Base-by-base conservation (phyloP, 2,113 vertebrate species). In the Mohoua ochrocephala region DNA sequence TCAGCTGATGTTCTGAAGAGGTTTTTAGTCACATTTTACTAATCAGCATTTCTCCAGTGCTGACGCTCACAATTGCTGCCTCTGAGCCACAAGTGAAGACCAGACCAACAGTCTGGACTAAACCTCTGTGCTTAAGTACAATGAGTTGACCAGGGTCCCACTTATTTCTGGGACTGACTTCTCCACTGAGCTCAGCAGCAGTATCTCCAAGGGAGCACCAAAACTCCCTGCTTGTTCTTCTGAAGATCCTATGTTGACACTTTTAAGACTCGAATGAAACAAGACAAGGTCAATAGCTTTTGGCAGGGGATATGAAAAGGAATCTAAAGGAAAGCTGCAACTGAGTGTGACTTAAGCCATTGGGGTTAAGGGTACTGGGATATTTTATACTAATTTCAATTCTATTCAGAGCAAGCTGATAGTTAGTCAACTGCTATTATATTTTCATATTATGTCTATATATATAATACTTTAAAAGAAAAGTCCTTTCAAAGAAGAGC, bases 131-230 rank as follows among this genome's bases (percentile, higher is more conserved):
- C 28, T 67, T 54, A 63, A 70, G 28, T 19, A 21, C 10, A 44
- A 8, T 0, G 3, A 5, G 2, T 26, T 53, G 19, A 17, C n/a
- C 31, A 44, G 35, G 21, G 8, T 9, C 22, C 3, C 18, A 5
- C 17, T 84, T 10, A 30, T 39, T 82, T 67, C 73, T 70, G 30
- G 15, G 15, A 24, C 6, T 35, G 50, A 65, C 13, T 61, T 59
- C 59, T 91, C 31, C 71, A 42, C 7, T 15, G 15, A 60, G 13
- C 15, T 81, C 68, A 91, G 54, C 63, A 92, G 54, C 31, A 10
- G 0, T 7, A 13, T n/a, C 21, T 64, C 49, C 53, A 82, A 30
- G 30, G 12, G 7, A 56, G 15, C 24, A 7, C 13, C 13, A 57
- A 27, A 68, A 37, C 15, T 60, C 33, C 19, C 12, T 75, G 17